These are phyloP conservation scores for Halesus radiatus DNA, from an alignment of 1,140 invertebrate genomes.

Conservation along the genomic window DNA sequence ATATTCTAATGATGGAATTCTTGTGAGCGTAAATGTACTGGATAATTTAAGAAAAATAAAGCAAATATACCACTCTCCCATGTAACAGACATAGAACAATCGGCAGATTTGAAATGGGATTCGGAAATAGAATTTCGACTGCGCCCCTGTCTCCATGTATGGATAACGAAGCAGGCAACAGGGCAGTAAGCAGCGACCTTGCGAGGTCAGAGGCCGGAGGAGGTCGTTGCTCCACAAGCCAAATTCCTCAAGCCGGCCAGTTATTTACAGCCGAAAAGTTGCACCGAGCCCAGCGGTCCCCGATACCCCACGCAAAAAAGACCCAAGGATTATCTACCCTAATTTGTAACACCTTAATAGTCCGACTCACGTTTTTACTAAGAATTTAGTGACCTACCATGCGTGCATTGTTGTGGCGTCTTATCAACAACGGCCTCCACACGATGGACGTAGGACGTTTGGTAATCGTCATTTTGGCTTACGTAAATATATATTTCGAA, in stretches of 20 bases:
- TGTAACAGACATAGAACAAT: too few species aligned
- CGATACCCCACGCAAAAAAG: conserved; percentile 1
- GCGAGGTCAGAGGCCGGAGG: conserved; percentile 42
- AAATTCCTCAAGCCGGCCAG: conserved; percentile 18
- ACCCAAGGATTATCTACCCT: background rate
- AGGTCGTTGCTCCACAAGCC: conserved; percentile 23
- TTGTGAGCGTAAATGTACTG: too few species aligned
- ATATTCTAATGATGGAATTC: too few species aligned
- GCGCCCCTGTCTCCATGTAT: too few species aligned
- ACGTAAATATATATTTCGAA: conserved; percentile 28
- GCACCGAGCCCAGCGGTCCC: background rate
- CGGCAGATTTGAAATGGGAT: too few species aligned
- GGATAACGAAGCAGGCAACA: too few species aligned
- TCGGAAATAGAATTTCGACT: too few species aligned
- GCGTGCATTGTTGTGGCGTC: background rate
- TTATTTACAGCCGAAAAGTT: conserved; percentile 15
- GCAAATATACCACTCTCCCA: too few species aligned
- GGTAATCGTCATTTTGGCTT: conserved; percentile 39
- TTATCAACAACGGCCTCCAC: background rate
- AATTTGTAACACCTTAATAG: background rate
- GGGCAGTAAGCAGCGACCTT: conserved; percentile 26
- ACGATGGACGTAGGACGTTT: conserved; percentile 26
- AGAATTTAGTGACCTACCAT: background rate
- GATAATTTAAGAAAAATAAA: too few species aligned
- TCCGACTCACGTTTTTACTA: background rate